phyloP scores from a whole-genome alignment of 2,888 invertebrate genomes.

The Hirtodrosophila alboralis region DNA sequence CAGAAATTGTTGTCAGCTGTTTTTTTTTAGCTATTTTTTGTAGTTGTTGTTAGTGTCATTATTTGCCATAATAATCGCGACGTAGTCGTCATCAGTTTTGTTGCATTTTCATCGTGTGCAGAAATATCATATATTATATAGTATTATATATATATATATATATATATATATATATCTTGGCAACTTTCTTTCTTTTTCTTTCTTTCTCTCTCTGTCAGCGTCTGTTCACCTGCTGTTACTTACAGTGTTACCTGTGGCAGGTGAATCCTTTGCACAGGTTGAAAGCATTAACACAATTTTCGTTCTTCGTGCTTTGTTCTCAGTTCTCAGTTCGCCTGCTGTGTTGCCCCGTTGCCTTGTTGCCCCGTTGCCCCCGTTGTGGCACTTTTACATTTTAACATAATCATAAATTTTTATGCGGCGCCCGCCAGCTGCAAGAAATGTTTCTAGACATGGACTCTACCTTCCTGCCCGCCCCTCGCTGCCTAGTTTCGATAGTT shows the following conservation, averaged over 20 bases:
- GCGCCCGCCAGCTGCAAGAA: conserved; percentile 69
- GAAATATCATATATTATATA: conserved; percentile 67
- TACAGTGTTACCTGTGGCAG: conserved; percentile 12
- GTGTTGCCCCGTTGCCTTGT: conserved; percentile 8
- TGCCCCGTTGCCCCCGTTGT: conserved; percentile 27
- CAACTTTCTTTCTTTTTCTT: neutral
- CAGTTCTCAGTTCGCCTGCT: too few relatives aligned
- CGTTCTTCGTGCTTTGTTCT: conserved; percentile 71
- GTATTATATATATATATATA: too few relatives aligned
- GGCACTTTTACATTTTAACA: conserved; percentile 79
- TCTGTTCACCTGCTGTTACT: conserved; percentile 14
- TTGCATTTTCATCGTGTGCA: conserved; percentile 63
- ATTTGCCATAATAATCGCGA: conserved; percentile 66
- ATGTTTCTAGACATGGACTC: conserved; percentile 41
- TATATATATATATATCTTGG: too few relatives aligned
- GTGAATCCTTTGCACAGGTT: conserved; percentile 38
- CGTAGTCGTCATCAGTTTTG: conserved; percentile 71
- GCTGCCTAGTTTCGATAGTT: conserved; percentile 69
- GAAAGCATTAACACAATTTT: conserved; percentile 76
- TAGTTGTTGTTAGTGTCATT: conserved; percentile 50
- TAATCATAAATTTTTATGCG: conserved; percentile 80
- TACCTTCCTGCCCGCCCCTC: neutral
- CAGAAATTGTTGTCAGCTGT: conserved; percentile 63
- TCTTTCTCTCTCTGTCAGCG: too few relatives aligned
- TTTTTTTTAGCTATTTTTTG: conserved; percentile 24